A percentile compares a stretch with the other conserved stretches of the same genome.
These are phyloP conservation scores for Agrotis ipsilon DNA, from an alignment of 2,888 invertebrate genomes.

Conservation along the genomic window DNA sequence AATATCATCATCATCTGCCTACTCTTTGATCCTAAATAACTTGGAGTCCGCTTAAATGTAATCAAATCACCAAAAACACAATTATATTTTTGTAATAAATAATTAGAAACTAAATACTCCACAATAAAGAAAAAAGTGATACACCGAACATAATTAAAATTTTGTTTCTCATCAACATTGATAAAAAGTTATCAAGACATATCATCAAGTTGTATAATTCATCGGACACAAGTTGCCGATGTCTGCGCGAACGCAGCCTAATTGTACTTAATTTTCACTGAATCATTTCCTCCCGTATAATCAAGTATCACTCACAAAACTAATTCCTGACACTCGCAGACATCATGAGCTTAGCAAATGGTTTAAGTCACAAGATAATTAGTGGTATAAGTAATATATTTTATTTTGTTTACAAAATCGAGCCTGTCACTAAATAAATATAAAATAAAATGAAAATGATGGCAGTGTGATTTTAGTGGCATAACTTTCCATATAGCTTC, in stretches of 20 bases:
- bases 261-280: slow-evolving; percentile 65
- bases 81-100: not conserved
- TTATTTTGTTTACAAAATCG: too few species aligned
- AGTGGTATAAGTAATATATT: not conserved
- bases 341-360: slow-evolving; percentile 54
- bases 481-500: too few species aligned
- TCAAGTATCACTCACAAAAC: slow-evolving; percentile 74
- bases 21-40: too few species aligned
- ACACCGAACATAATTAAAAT: slow-evolving; percentile 33
- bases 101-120: not conserved
- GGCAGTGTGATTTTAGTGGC: too few species aligned
- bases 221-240: slow-evolving; percentile 33
- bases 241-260: slow-evolving; percentile 38
- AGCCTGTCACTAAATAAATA: too few species aligned
- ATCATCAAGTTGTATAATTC: slow-evolving; percentile 52
- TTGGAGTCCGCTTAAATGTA: not conserved
- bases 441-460: too few species aligned
- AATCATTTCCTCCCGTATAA: slow-evolving; percentile 71
- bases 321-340: slow-evolving; percentile 73
- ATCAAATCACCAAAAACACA: not conserved
- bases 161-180: slow-evolving; percentile 31
- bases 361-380: slow-evolving; percentile 52
- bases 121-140: slow-evolving; percentile 12
- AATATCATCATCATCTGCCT: too few species aligned
- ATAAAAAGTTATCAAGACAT: slow-evolving; percentile 55